Evolutionary conservation across 2,888 invertebrate genomes (phyloP).

Genomic region (Orthosia gothica): DNA sequence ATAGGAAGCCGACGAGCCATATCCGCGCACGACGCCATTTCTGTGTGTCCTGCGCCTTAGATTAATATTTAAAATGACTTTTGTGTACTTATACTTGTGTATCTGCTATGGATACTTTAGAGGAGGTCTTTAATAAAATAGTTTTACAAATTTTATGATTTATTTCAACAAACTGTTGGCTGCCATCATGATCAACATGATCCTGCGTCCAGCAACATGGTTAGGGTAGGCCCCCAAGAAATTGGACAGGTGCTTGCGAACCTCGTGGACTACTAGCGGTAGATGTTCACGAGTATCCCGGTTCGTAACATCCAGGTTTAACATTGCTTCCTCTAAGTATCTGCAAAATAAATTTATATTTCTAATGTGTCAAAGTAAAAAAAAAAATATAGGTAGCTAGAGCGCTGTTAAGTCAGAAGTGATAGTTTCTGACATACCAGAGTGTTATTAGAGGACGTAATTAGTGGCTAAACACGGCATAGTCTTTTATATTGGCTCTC

Average conservation of each 20-base stretch:
- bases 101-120: not conserved
- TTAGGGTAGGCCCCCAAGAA: slow-evolving; percentile 92
- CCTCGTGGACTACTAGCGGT: slow-evolving; percentile 94
- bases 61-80: not conserved
- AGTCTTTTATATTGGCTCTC: too few relatives aligned
- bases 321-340: slow-evolving; percentile 96
- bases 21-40: too few relatives aligned
- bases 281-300: slow-evolving; percentile 95
- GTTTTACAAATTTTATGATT: slow-evolving; percentile 14
- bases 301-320: slow-evolving; percentile 94
- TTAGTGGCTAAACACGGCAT: too few relatives aligned
- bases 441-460: too few relatives aligned
- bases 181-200: slow-evolving; percentile 94
- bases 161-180: slow-evolving; percentile 81
- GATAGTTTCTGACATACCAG: too few relatives aligned
- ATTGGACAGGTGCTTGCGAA: slow-evolving; percentile 92
- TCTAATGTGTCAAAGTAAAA: not conserved
- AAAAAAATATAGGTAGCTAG: not conserved
- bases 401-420: too few relatives aligned
- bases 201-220: slow-evolving; percentile 92
- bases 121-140: not conserved
- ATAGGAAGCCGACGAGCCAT: too few relatives aligned
- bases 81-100: not conserved
- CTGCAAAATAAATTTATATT: slow-evolving; percentile 84
- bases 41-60: too few relatives aligned